Percentiles rank a stretch among this genome's conserved stretches.
These are phyloP conservation scores for Blomia tropicalis DNA, from an alignment of 2,888 invertebrate genomes.

Conservation along the genomic window DNA sequence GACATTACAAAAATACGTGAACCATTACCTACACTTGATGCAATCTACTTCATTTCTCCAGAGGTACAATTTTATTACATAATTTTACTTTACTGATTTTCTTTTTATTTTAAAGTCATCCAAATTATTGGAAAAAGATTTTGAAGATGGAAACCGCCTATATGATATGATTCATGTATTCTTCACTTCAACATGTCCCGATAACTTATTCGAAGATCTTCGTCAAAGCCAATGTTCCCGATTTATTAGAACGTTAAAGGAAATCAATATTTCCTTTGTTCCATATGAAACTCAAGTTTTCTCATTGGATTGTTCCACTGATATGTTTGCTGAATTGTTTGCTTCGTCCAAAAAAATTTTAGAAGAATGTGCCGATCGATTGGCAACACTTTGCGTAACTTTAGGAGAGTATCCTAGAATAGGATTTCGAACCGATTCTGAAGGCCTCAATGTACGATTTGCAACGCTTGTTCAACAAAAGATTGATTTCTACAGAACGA, in stretches of 20 bases:
- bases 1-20: slow-evolving; percentile 93
- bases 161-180: slow-evolving; percentile 92
- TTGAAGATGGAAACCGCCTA: slow-evolving; percentile 22
- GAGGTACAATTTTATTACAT: slow-evolving; percentile 50
- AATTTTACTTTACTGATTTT: neutral
- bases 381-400: slow-evolving; percentile 95
- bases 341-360: slow-evolving; percentile 66
- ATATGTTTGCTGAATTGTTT: slow-evolving; percentile 91
- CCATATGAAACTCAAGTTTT: slow-evolving; percentile 94
- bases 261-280: slow-evolving; percentile 96
- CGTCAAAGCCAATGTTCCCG: slow-evolving; percentile 84
- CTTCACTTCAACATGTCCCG: slow-evolving; percentile 96
- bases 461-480: slow-evolving; percentile 97
- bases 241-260: slow-evolving; percentile 92
- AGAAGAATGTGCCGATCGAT: slow-evolving; percentile 97
- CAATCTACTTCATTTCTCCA: slow-evolving; percentile 92
- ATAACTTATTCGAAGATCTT: slow-evolving; percentile 90
- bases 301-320: slow-evolving; percentile 84
- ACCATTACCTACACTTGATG: slow-evolving; percentile 87
- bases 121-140: slow-evolving; percentile 41
- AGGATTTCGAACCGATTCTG: slow-evolving; percentile 52
- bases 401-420: slow-evolving; percentile 59
- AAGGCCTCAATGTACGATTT: slow-evolving; percentile 83
- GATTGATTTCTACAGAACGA: slow-evolving; percentile 96
- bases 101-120: slow-evolving; percentile 45